Base-by-base conservation (phyloP, 2,113 vertebrate genomes). In the Catharus fuscescens region DNA sequence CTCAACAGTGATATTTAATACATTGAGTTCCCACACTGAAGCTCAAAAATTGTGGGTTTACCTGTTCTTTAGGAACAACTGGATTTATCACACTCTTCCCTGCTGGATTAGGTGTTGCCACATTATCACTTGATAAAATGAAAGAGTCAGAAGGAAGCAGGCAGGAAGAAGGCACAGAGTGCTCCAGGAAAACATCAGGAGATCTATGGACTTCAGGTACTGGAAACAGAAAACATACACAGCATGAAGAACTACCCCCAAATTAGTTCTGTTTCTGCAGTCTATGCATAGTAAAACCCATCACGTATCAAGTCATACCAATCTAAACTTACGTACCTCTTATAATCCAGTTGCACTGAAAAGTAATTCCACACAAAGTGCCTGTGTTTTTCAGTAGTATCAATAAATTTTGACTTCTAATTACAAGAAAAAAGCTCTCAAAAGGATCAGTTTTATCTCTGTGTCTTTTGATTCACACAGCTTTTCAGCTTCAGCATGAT, bases 191-290 rank as follows among this genome's bases (percentile, higher is more conserved):
- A 87, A 95, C 64, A 23, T 97, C 97, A 61, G 96, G 19, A 96
- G 97, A n/a, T 36, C 95, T 60, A 32, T 50, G 94, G 77, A 97
- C 95, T 95, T 97, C 98, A 80, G 97, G 92, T 12, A 97, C 97
- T 98, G 60, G 83, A 73, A 92, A 90, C 3, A 71, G 50, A 86
- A 84, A 91, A 47, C 18, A 80, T 18, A 79, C 13, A 54, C 2
- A 48, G 32, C 6, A 74, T 17, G 10, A 56, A 42, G 29, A 26
- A 47, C 18, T 21, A 61, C 32, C 53, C 26, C 38, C 67, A 65
- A 69, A 65, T 13, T 23, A 77, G 45, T 60, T 70, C 16, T 42
- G 10, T 76, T 91, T 86, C 69, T 93, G 25, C 84, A 95, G 67
- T 23, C 69, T 47, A n/a, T n/a, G 38, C 28, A 40, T 56, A 53